Base-by-base conservation (phyloP, 2,888 invertebrate genomes). In the Pammene fasciana region DNA sequence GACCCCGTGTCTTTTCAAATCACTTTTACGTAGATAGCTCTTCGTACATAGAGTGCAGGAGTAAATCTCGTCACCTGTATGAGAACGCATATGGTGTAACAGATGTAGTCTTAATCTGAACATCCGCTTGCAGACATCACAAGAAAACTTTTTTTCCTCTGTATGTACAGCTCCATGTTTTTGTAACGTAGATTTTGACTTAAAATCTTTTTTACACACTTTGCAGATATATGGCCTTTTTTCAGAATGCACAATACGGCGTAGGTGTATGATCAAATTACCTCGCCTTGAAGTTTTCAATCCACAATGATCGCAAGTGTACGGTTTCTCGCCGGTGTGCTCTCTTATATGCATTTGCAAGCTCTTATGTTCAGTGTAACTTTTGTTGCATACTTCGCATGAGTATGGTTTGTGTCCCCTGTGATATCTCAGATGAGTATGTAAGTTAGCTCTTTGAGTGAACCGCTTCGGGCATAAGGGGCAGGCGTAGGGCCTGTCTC, bases 351-450 rank as follows among this genome's bases (percentile, higher is more conserved):
- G 55, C 14, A 34, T n/a, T 38, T 56, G 16, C n/a, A 56, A 16
- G 9, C 14, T 5, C 14, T 56, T 56, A 6, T 5, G 38, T 14
- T 56, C 55, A 9, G 55, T 16, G 16, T 56, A 56, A 16, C 55
- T 38, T 56, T 56, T 56, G 6, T 38, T 34, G 7, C 55, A 56
- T 56, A 56, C 10, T 6, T 56, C 55, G 11, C 55, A 56, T 14
- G 38, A 38, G 38, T 38, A 56, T 16, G 55, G 55, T 16, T 56
- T 56, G 10, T 56, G 55, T 16, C 55, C 55, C 11, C 55, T 56
- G 11, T 56, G 55, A 16, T 56, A 56, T 13, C 38, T 16, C 5
- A 56, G 14, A 56, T 56, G 55, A 10, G 5, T 14, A 36, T 38
- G 0, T 38, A 56, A 16, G 38, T 16, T 56, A 11, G 4, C 10